Evolutionary conservation across 2,113 vertebrate genomes (phyloP).

Genomic region (Perca fluviatilis): DNA sequence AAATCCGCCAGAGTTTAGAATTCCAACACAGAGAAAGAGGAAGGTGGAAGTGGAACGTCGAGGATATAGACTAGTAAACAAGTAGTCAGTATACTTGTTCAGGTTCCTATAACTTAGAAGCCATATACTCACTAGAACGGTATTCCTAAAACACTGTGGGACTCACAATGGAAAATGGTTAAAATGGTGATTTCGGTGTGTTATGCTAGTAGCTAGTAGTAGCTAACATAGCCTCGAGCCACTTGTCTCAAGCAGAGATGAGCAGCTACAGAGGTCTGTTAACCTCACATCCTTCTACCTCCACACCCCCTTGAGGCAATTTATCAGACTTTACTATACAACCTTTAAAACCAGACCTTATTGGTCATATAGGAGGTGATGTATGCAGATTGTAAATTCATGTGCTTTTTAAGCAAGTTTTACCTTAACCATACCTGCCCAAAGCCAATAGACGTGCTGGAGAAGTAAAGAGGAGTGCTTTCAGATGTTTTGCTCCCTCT

Average conservation of each 20-base stretch:
- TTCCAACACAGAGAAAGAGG: too few relatives aligned
- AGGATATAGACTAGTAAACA: too few relatives aligned
- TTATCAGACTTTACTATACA: not conserved
- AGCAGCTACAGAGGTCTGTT: not conserved
- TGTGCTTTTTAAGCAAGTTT: not conserved
- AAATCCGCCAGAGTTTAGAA: too few relatives aligned
- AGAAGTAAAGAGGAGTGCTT: not conserved
- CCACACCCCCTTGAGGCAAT: not conserved
- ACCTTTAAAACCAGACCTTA: not conserved
- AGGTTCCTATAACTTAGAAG: not conserved
- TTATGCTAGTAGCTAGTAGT: too few relatives aligned
- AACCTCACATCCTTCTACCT: not conserved
- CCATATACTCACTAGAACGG: not conserved
- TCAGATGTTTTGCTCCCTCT: constrained; percentile 8
- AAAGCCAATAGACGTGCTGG: not conserved
- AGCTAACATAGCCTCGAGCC: not conserved
- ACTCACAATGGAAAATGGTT: not conserved
- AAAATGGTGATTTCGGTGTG: not conserved
- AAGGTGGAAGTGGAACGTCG: too few relatives aligned
- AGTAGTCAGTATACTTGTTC: not conserved
- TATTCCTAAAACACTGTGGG: not conserved
- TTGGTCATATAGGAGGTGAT: not conserved
- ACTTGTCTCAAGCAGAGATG: not conserved
- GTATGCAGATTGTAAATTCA: not conserved
- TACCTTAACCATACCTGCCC: not conserved